phyloP scores from a whole-genome alignment of 1,140 invertebrate genomes.

The Planococcus citri region DNA sequence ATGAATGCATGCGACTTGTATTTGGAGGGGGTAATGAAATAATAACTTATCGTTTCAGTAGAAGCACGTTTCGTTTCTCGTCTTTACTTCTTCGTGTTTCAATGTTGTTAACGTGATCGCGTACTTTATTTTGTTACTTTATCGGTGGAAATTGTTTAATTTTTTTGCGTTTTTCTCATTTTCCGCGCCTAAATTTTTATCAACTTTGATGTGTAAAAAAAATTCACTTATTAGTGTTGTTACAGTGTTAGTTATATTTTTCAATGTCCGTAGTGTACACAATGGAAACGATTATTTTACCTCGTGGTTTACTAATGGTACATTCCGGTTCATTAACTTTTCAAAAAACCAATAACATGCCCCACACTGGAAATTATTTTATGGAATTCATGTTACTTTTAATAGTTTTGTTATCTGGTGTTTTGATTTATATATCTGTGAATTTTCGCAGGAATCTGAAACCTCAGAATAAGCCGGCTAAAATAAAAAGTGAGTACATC shows the following conservation, averaged over 20 bases:
- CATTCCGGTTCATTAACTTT: slow-evolving; percentile 13
- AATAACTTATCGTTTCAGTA: neutral
- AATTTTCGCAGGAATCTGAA: neutral
- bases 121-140: neutral
- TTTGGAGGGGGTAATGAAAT: neutral
- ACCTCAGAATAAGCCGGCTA: neutral
- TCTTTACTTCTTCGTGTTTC: neutral
- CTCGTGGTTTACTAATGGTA: slow-evolving; percentile 6
- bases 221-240: neutral
- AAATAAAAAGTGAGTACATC: neutral
- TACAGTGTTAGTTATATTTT: neutral
- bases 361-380: neutral
- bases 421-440: neutral
- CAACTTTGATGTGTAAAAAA: neutral
- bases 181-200: neutral
- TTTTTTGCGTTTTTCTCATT: neutral
- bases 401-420: neutral
- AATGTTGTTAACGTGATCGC: neutral
- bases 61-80: neutral
- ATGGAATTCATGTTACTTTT: neutral
- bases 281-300: slow-evolving; percentile 2
- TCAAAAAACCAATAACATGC: neutral
- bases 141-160: neutral
- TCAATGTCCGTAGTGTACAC: slow-evolving; percentile 4
- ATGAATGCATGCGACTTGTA: neutral